Evolutionary conservation across 2,797 vertebrate species (phyloP).

Genomic region (Pipistrellus kuhlii): DNA sequence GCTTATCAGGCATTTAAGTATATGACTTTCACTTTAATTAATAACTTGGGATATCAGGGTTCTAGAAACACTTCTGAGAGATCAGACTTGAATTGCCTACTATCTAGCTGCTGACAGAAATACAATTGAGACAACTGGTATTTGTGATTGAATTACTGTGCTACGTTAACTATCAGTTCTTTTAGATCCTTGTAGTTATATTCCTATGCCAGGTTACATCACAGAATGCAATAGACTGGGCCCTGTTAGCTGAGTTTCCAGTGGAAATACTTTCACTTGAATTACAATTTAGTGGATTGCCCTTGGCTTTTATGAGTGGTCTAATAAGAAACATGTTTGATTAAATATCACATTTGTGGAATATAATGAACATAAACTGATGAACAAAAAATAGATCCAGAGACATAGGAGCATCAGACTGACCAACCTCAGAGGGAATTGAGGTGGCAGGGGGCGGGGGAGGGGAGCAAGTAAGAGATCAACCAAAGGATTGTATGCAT

Average conservation of each 20-base stretch:
- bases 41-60: constrained; percentile 6
- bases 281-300: constrained; percentile 16
- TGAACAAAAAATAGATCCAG: too few relatives aligned
- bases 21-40: constrained; percentile 32
- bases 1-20: neutral
- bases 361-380: too few relatives aligned
- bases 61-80: neutral
- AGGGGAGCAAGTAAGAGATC: too few relatives aligned
- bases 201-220: neutral
- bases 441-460: too few relatives aligned
- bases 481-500: too few relatives aligned
- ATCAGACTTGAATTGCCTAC: neutral
- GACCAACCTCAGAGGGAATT: too few relatives aligned
- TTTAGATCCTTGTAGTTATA: neutral
- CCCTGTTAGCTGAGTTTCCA: neutral
- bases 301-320: neutral
- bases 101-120: neutral
- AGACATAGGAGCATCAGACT: too few relatives aligned
- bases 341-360: neutral
- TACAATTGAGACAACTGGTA: constrained; percentile 4
- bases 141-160: neutral
- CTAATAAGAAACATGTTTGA: constrained; percentile 41
- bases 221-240: neutral
- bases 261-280: constrained; percentile 1
- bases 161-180: neutral